Evolutionary conservation across 2,888 invertebrate genomes (phyloP), one percentile per base, ranked within the genome.

Genomic region (Megalurothrips usitatus): DNA sequence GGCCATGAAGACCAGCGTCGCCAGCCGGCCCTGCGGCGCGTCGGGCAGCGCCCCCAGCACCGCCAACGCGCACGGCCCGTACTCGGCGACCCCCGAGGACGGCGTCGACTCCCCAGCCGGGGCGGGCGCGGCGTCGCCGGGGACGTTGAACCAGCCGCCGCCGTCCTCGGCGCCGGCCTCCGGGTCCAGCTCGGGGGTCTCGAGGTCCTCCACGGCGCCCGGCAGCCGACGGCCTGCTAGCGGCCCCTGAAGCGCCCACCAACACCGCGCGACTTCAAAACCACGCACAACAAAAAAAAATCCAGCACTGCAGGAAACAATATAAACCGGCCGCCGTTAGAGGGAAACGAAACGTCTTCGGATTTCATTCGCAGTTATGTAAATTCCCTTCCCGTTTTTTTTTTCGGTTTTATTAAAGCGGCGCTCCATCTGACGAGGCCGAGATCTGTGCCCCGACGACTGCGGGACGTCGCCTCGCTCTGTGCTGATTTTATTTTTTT

Each of bases 311-410:
- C 6, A 43, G 34, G 6, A 43, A 43, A 43, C 34, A 6, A 2
- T 43, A 43, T 43, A 43, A 43, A 43, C 3, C 34, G 34, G 34
- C 34, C 34, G 34, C 34, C 34, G 34, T 43, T 43, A 43, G 6
- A 6, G 34, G 6, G 8, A 26, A 75, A 26, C 23, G 68, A 10
- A 75, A 26, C 68, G 68, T 75, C 68, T 23, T 75, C 68, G 68
- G 68, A 75, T 23, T 75, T 75, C 68, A 75, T 75, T 75, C 68
- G 68, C 68, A 75, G 68, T 75, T 75, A 75, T 75, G 68, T 75
- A 75, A 75, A 75, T 75, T 75, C 68, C 9, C n/a, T 26, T 75
- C 26, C 68, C 26, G 12, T 75, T 75, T 75, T 19, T 75, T 75
- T 19, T 19, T 19, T 17, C 58, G 19, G 17, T 58, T 58, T 75